These are phyloP conservation scores for Meloe dianella DNA, from an alignment of 2,888 invertebrate species.

Conservation along the genomic window DNA sequence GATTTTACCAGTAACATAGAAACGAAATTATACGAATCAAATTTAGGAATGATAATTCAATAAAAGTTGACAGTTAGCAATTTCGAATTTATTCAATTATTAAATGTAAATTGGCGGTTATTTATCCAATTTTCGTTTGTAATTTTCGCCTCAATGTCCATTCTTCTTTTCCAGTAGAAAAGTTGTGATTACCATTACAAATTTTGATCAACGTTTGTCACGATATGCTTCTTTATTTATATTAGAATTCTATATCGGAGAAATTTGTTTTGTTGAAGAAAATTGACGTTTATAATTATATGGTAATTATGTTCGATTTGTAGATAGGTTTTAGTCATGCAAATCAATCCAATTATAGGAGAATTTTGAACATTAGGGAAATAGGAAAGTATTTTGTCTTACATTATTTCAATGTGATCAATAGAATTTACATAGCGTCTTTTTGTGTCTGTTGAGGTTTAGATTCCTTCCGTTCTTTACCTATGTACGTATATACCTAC, in stretches of 20 bases:
- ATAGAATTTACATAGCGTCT: slow-evolving; percentile 39
- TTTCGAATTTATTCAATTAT: not conserved
- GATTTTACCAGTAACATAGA: not conserved
- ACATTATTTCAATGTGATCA: slow-evolving; percentile 40
- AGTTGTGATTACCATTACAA: not conserved
- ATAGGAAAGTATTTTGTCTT: slow-evolving; percentile 34
- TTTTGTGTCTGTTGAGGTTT: slow-evolving; percentile 28
- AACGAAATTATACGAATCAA: slow-evolving; percentile 6
- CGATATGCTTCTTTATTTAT: not conserved
- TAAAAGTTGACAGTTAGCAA: not conserved
- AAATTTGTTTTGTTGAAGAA: not conserved
- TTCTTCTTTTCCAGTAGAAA: not conserved
- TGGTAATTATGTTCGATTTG: slow-evolving; percentile 14
- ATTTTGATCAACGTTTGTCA: not conserved
- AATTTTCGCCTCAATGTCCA: not conserved
- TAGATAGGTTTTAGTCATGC: slow-evolving; percentile 20
- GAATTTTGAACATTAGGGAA: slow-evolving; percentile 20
- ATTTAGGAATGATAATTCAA: not conserved
- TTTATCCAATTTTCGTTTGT: not conserved
- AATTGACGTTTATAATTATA: slow-evolving; percentile 11
- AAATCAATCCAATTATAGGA: slow-evolving; percentile 31
- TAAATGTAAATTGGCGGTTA: not conserved
- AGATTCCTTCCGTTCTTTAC: slow-evolving; percentile 26
- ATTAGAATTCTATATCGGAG: slow-evolving; percentile 1
- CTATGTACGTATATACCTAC: slow-evolving; percentile 17